A percentile compares a stretch with the other conserved stretches of the same genome.
phyloP scores from a whole-genome alignment of 37 sponge, comb jelly and placozoan species.

The Ephydatia muelleri region DNA sequence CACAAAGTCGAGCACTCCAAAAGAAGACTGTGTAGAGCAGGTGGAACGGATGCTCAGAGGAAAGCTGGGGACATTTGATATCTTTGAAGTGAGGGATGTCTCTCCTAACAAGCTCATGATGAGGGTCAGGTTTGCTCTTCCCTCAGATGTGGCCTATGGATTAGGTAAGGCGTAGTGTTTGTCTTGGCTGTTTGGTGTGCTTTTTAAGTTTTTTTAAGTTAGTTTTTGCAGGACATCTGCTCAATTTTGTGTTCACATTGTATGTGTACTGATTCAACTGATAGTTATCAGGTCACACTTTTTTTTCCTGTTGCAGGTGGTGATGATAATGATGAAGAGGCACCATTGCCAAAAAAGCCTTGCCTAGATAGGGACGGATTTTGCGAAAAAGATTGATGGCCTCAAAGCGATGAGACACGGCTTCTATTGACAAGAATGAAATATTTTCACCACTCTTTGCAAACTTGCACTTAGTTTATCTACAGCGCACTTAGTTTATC shows the following conservation, averaged over 20 bases:
- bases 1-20: slow-evolving; percentile 24
- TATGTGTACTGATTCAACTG: background rate
- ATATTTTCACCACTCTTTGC: background rate
- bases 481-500: too few species aligned
- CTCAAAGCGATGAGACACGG: background rate
- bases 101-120: slow-evolving; percentile 84
- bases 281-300: background rate
- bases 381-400: background rate
- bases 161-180: background rate
- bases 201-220: background rate
- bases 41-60: slow-evolving; percentile 43
- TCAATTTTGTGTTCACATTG: background rate
- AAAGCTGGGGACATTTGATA: slow-evolving; percentile 18
- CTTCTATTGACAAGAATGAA: background rate
- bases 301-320: background rate
- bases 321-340: background rate
- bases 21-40: slow-evolving; percentile 36
- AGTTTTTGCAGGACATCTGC: too few species aligned
- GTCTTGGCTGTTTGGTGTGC: background rate
- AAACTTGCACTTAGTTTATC: background rate
- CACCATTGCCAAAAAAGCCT: background rate
- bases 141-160: slow-evolving; percentile 37
- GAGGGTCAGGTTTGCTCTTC: slow-evolving; percentile 76
- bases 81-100: slow-evolving; percentile 66
- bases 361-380: background rate